Evolutionary conservation across 2,888 invertebrate genomes (phyloP).

Genomic region (Polylopha cassiicola): DNA sequence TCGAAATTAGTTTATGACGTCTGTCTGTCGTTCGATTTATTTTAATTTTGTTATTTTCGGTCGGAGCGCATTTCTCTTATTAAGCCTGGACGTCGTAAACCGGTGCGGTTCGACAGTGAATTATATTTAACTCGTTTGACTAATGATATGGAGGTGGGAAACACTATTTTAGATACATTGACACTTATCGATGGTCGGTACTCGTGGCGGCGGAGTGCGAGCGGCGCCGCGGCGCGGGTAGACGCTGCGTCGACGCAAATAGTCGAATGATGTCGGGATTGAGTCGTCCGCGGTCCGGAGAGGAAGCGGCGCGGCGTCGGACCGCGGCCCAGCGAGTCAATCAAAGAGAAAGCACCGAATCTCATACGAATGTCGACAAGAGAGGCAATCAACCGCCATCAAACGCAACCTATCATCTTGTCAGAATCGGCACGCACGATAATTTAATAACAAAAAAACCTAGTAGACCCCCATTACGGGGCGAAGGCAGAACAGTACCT

Average conservation of each 20-base stretch:
- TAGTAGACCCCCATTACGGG: constrained; percentile 50
- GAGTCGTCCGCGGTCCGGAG: constrained; percentile 20
- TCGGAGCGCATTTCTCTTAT: constrained; percentile 60
- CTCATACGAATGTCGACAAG: constrained; percentile 71
- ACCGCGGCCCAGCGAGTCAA: constrained; percentile 66
- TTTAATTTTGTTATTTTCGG: constrained; percentile 76
- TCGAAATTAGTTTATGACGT: constrained; percentile 78
- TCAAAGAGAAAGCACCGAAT: constrained; percentile 73
- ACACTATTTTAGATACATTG: constrained; percentile 8
- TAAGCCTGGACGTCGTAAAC: constrained; percentile 61
- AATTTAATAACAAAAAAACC: constrained; percentile 75
- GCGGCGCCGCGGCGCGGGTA: no score
- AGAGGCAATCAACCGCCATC: constrained; percentile 74
- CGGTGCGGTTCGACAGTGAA: constrained; percentile 60
- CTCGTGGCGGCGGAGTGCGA: no score
- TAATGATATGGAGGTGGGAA: constrained; percentile 32
- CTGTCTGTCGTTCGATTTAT: constrained; percentile 77
- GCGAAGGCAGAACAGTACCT: constrained; percentile 51
- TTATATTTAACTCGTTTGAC: constrained; percentile 60
- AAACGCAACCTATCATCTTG: constrained; percentile 74
- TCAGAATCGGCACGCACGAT: constrained; percentile 76
- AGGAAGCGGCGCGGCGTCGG: neutral
- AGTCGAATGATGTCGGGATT: constrained; percentile 34
- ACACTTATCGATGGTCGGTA: constrained; percentile 8
- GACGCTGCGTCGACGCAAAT: constrained; percentile 1